Evolutionary conservation across 2,797 vertebrate genomes (phyloP).

Genomic region (Danio kyathit): DNA sequence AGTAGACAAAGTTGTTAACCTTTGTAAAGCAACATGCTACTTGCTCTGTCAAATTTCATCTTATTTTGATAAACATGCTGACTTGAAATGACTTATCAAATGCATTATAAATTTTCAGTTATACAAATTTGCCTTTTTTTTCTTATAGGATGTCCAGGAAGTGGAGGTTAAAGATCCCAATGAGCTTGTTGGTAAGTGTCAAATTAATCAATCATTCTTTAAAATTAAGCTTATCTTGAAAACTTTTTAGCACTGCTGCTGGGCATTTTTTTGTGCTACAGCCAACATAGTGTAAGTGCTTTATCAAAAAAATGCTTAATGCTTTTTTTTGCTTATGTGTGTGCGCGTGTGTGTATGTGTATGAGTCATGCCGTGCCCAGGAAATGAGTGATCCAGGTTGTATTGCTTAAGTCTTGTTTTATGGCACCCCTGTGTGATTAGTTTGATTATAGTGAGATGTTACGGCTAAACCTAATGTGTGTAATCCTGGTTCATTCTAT

Average conservation of each 20-base stretch:
- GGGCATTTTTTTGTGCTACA: neutral
- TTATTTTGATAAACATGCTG: neutral
- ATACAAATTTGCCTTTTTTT: slow-evolving; percentile 36
- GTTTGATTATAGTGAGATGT: neutral
- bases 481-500: neutral
- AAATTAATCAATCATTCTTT: neutral
- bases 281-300: neutral
- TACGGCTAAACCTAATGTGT: neutral
- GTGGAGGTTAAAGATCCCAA: slow-evolving; percentile 91
- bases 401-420: neutral
- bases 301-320: neutral
- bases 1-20: neutral
- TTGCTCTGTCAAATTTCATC: neutral
- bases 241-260: neutral
- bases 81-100: neutral
- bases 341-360: slow-evolving; percentile 5
- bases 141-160: slow-evolving; percentile 84
- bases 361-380: neutral
- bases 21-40: neutral
- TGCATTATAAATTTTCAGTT: neutral
- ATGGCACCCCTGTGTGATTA: neutral
- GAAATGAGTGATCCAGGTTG: slow-evolving; percentile 35
- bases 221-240: neutral
- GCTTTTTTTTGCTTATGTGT: too few species aligned
- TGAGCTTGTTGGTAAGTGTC: slow-evolving; percentile 93